phyloP scores from a whole-genome alignment of 2,888 invertebrate genomes.

The Pachycephus smyrnensis region DNA sequence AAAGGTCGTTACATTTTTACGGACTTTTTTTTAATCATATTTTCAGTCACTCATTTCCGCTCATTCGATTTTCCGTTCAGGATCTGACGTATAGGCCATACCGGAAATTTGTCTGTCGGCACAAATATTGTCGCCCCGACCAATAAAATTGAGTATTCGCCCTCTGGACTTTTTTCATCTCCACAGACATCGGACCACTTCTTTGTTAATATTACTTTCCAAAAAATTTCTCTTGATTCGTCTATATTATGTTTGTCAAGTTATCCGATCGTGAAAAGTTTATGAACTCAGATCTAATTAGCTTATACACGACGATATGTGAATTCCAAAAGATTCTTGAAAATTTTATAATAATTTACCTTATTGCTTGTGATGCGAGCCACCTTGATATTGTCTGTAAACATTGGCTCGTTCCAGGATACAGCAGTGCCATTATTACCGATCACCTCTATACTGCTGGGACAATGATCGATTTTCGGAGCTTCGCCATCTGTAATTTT shows the following conservation, averaged over 20 bases:
- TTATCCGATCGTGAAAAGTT: background rate
- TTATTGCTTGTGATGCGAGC: slow-evolving; percentile 63
- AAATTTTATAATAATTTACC: slow-evolving; percentile 48
- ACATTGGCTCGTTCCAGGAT: slow-evolving; percentile 68
- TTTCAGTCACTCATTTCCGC: background rate
- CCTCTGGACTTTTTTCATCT: background rate
- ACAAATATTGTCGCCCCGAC: background rate
- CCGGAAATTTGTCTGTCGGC: background rate
- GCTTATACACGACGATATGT: background rate
- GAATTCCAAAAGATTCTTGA: background rate
- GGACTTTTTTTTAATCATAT: background rate
- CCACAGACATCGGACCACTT: background rate
- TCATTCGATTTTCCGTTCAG: background rate
- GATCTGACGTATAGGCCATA: background rate
- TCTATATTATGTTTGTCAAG: background rate
- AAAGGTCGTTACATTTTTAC: background rate
- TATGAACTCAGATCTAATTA: background rate
- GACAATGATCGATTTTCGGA: slow-evolving; percentile 68
- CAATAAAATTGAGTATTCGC: background rate
- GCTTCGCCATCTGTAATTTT: slow-evolving; percentile 65
- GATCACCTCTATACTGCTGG: slow-evolving; percentile 61
- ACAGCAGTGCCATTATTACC: slow-evolving; percentile 62
- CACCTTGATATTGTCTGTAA: slow-evolving; percentile 69
- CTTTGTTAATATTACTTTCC: background rate
- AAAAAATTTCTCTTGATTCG: too few relatives aligned